Base-by-base conservation (phyloP, 2,888 invertebrate species). In the Scrobipalpa costella region DNA sequence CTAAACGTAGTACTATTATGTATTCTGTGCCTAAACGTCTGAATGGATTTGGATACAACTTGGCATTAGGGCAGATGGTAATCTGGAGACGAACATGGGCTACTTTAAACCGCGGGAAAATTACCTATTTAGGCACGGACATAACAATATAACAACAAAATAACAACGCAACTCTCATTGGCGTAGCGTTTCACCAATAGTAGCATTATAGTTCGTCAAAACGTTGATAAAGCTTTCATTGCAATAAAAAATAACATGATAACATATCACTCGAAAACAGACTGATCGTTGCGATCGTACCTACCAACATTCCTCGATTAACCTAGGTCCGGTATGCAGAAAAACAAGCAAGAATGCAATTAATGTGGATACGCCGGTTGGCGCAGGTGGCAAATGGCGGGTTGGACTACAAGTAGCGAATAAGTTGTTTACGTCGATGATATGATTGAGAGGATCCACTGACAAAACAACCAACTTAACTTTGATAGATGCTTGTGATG, bases 261-360 rank as follows among this genome's bases (percentile, higher is more conserved):
- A 52, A 52, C 50, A 21, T 52, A 21, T 52, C 13, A 21, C 21
- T 13, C 11, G 13, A 19, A 52, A 55, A 55, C 34, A n/a, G 21
- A 52, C 52, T 52, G 52, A 52, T 52, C n/a, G n/a, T 19, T 15
- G n/a, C n/a, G 15, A n/a, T 52, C 27, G 33, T 52, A 21, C 27
- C 49, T 13, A 13, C 13, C 1, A 33, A 7, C 52, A 21, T 50
- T 50, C 50, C 27, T n/a, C 52, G 33, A 27, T 47, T 49, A 49
- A 61, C 60, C 60, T 61, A 61, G 60, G 60, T 61, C 49, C 34
- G 34, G 55, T 27, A 33, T 34, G 15, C n/a, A 8, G 3, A 27
- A 49, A 49, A 49, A 49, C 19, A 49, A 49, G 11, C 2, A 8
- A 38, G 49, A 44, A 58, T 34, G 57, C 57, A 57, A 36, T 57